phyloP scores from a whole-genome alignment of 2,888 invertebrate genomes.

The Scaptomyza flava region DNA sequence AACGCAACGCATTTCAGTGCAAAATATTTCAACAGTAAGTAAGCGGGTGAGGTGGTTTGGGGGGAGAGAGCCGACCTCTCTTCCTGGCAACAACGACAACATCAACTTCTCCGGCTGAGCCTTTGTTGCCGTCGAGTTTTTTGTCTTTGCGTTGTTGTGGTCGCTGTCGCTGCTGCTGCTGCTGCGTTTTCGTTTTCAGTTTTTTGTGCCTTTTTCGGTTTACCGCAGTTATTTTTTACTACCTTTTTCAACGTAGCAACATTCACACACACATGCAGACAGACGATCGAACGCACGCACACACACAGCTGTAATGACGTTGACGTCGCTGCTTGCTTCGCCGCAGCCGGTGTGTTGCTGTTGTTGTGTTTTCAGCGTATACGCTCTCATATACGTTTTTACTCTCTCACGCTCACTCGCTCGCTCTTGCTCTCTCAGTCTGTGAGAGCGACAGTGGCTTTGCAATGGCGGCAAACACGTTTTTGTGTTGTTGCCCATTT shows the following conservation, averaged over 20 bases:
- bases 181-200: conserved; percentile 76
- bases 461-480: conserved; percentile 78
- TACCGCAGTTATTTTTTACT: conserved; percentile 81
- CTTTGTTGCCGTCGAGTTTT: conserved; percentile 59
- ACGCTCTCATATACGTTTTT: conserved; percentile 24
- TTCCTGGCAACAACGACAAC: conserved; percentile 3
- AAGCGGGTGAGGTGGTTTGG: neutral
- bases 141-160: conserved; percentile 67
- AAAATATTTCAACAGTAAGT: conserved; percentile 37
- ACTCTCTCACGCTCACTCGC: conserved; percentile 30
- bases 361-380: conserved; percentile 41
- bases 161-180: conserved; percentile 38
- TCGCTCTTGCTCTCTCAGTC: conserved; percentile 8
- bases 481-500: conserved; percentile 70
- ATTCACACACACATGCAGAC: conserved; percentile 23
- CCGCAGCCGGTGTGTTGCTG: conserved; percentile 62
- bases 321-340: conserved; percentile 53
- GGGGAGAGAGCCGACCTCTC: neutral
- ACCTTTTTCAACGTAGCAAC: conserved; percentile 76
- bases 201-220: conserved; percentile 80
- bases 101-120: conserved; percentile 54
- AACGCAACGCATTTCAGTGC: conserved; percentile 55
- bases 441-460: conserved; percentile 16
- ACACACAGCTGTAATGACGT: conserved; percentile 49
- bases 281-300: conserved; percentile 15